Conservation (phyloP, 2,888 invertebrate genomes). For the Axea sp. region DNA sequence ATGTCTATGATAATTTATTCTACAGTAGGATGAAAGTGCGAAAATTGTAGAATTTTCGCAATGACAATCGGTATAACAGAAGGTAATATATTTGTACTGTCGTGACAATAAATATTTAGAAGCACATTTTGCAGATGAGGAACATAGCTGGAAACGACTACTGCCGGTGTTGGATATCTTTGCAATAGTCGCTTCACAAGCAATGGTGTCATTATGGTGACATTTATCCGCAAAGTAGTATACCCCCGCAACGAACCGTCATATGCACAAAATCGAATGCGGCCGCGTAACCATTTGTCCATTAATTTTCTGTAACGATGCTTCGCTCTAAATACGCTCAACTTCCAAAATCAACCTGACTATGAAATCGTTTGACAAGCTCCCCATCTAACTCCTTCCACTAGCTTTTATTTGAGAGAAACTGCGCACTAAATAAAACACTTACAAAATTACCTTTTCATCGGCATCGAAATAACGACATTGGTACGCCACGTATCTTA, state of each 20-base stretch:
- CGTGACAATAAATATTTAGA: conserved; percentile 56
- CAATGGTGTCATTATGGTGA: conserved; percentile 34
- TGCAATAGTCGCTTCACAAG: conserved; percentile 36
- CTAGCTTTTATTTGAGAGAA: conserved; percentile 49
- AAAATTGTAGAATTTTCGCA: too few relatives aligned
- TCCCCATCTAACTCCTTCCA: conserved; percentile 24
- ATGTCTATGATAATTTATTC: too few relatives aligned
- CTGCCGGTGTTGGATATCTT: conserved; percentile 4
- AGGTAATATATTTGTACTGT: conserved; percentile 11
- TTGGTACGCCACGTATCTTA: conserved; percentile 32
- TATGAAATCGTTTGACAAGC: conserved; percentile 59
- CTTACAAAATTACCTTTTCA: conserved; percentile 31
- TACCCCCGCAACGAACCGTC: conserved; percentile 24
- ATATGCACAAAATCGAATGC: conserved; percentile 57
- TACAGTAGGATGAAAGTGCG: too few relatives aligned
- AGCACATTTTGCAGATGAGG: conserved; percentile 42
- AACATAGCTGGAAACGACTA: conserved; percentile 41
- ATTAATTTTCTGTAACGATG: conserved; percentile 62
- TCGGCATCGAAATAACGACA: conserved; percentile 8
- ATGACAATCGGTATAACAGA: too few relatives aligned
- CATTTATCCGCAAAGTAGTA: conserved; percentile 54
- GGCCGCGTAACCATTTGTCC: conserved; percentile 64
- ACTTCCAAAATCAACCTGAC: conserved; percentile 47
- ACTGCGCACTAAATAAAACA: conserved; percentile 50
- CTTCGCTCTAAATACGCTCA: conserved; percentile 25